These are phyloP conservation scores for Julus scanicus DNA, from an alignment of 2,888 invertebrate species.

Conservation along the genomic window DNA sequence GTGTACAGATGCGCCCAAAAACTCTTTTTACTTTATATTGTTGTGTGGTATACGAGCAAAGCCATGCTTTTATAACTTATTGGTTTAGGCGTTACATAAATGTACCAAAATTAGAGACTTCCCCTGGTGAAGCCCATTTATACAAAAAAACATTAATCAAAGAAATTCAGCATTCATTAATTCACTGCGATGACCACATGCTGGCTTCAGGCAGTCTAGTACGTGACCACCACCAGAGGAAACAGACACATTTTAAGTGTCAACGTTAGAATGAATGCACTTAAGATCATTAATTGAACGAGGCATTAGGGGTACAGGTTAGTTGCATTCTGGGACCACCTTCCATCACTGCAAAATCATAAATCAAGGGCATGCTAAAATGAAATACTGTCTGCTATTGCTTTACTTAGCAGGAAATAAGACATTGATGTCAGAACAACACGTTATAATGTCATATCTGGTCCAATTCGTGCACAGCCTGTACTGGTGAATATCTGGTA, in stretches of 20 bases:
- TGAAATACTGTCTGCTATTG: neutral
- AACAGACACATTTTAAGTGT: neutral
- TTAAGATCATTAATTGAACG: slow-evolving; percentile 16
- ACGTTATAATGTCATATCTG: too few relatives aligned
- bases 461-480: too few relatives aligned
- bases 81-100: slow-evolving; percentile 26
- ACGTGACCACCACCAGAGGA: neutral
- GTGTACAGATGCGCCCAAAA: neutral
- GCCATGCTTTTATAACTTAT: neutral
- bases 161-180: slow-evolving; percentile 28
- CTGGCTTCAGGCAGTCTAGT: neutral
- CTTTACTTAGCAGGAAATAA: too few relatives aligned
- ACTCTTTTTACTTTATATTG: neutral
- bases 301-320: neutral
- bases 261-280: neutral
- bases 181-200: slow-evolving; percentile 9
- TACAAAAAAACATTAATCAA: slow-evolving; percentile 29
- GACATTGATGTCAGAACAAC: neutral
- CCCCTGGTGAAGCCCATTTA: neutral
- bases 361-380: neutral
- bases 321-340: neutral
- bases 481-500: too few relatives aligned
- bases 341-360: neutral
- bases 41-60: neutral
- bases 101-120: neutral